A percentile compares a stretch with the other conserved stretches of the same genome.
Evolutionary conservation across 2,888 invertebrate species (phyloP).

Genomic region (Diaphora mendica): DNA sequence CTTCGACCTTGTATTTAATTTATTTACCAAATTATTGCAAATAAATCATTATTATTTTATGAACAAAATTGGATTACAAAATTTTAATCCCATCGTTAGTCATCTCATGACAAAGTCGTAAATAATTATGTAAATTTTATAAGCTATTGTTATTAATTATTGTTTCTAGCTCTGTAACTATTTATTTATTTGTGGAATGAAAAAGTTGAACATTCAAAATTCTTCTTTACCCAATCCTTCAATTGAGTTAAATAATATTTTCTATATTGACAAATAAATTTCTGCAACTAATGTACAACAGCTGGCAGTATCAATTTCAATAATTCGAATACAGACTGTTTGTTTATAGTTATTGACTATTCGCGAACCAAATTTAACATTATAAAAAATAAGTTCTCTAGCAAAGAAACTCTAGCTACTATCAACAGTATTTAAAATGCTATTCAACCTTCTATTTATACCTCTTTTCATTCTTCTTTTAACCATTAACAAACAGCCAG

Average conservation of each 20-base stretch:
- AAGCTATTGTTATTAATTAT: background rate
- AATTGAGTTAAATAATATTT: background rate
- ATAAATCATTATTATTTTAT: background rate
- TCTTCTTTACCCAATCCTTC: background rate
- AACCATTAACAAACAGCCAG: conserved; percentile 17
- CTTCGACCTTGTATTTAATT: background rate
- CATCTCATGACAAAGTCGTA: background rate
- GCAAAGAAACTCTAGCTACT: conserved; percentile 10
- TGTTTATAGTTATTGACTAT: conserved; percentile 31
- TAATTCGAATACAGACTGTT: conserved; percentile 38
- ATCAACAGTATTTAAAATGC: conserved; percentile 6
- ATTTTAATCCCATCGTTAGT: background rate
- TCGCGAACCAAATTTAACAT: conserved; percentile 23
- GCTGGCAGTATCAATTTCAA: conserved; percentile 47
- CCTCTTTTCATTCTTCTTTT: background rate
- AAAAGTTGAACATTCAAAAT: background rate
- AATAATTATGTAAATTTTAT: background rate
- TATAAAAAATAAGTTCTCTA: conserved; percentile 6
- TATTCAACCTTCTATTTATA: background rate
- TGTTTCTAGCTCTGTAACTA: background rate
- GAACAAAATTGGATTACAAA: background rate
- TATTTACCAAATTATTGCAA: background rate
- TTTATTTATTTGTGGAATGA: background rate
- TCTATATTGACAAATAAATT: conserved; percentile 11
- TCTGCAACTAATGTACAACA: conserved; percentile 43